These are phyloP conservation scores for Spodoptera littoralis DNA, from an alignment of 2,888 invertebrate species.

Conservation along the genomic window DNA sequence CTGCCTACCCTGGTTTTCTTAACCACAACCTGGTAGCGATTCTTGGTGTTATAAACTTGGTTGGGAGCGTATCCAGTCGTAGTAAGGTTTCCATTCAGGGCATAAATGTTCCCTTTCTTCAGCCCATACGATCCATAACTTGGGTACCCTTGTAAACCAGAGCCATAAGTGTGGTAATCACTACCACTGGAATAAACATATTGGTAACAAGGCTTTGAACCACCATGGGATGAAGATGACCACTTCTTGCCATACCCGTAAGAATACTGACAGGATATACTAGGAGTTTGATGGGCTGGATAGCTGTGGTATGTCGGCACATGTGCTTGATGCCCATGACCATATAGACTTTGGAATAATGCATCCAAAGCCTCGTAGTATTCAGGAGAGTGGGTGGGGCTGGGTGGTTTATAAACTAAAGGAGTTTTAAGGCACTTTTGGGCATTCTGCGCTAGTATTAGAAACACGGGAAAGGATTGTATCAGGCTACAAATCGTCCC, in stretches of 20 bases:
- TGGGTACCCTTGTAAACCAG: conserved; percentile 49
- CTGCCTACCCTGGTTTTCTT: conserved; percentile 70
- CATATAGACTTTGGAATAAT: conserved; percentile 72
- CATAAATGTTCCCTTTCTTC: conserved; percentile 67
- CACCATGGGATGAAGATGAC: conserved; percentile 18
- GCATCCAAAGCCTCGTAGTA: conserved; percentile 83
- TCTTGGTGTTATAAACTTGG: conserved; percentile 73
- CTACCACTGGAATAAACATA: conserved; percentile 53
- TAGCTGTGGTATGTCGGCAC: conserved; percentile 38
- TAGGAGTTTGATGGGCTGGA: conserved; percentile 32
- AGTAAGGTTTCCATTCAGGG: conserved; percentile 57
- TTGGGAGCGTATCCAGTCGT: conserved; percentile 71
- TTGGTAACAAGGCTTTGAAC: conserved; percentile 57
- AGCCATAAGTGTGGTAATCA: conserved; percentile 48
- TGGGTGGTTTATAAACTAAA: conserved; percentile 79
- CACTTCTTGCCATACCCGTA: conserved; percentile 54
- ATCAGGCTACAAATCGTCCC: conserved; percentile 78
- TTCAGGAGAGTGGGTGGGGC: conserved; percentile 79
- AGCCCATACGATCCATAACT: conserved; percentile 48
- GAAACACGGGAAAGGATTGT: conserved; percentile 79
- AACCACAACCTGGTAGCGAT: conserved; percentile 77
- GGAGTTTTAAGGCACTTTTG: conserved; percentile 79
- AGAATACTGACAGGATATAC: conserved; percentile 47
- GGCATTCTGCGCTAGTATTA: conserved; percentile 81
- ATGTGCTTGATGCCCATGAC: conserved; percentile 56